Evolutionary conservation across 2,888 invertebrate species (phyloP), one percentile per base, ranked within the genome.

Genomic region (Scrobipalpa costella): DNA sequence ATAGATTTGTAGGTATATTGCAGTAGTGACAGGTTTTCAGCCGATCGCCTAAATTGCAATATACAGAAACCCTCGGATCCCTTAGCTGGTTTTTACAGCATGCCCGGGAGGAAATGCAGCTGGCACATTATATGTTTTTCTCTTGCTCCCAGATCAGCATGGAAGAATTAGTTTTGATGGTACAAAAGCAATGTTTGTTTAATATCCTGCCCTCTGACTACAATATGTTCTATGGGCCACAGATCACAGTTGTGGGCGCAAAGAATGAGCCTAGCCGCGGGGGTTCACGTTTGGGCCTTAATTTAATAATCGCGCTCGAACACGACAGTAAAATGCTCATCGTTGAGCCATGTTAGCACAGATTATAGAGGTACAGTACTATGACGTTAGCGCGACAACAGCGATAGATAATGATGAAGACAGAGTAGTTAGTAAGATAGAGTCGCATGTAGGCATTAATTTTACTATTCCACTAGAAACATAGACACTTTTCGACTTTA

Each of bases 281-380:
- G 88, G 83, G 79, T 75, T 76, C 77, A 68, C 73, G 75, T 71
- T 79, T 76, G 75, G 76, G 75, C 73, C 78, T 83, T 83, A 83
- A 84, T 86, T 87, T 81, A 86, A 85, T 87, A 86, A 87, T 85
- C 84, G 81, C 80, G 70, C 78, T 76, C 74, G 74, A 78, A 76
- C 69, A 69, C 61, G 62, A 61, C 55, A 64, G 58, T 64, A 61
- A 60, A 66, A 63, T 61, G 38, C 55, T 55, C 55, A 34, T 34
- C 55, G 34, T 55, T 11, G 55, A 5, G 27, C 27, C 27, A 27
- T 27, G 27, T 27, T 27, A 27, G 27, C 27, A 27, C 27, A 27
- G 27, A 27, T 27, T 27, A 27, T 27, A 50, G 9, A 19, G 21
- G 8, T 2, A 17, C 19, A 17, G 19, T 11, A 17, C 27, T 27